Evolutionary conservation across 2,113 vertebrate genomes (phyloP).

Genomic region (Monarcha castaneiventris): DNA sequence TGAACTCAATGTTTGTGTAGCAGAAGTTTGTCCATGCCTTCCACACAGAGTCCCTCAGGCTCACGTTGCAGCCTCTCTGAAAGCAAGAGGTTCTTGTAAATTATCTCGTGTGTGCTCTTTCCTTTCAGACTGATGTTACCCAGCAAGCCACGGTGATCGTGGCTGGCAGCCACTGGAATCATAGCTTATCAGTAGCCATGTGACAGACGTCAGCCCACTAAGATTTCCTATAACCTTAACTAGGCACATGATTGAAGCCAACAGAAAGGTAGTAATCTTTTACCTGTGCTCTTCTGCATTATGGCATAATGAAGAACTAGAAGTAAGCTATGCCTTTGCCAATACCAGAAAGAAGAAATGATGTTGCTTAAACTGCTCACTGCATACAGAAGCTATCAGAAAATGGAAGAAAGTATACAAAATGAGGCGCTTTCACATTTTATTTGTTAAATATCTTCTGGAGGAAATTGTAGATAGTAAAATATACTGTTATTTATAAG

Average conservation of each 20-base stretch:
- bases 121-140: not conserved
- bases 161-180: not conserved
- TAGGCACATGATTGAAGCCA: not conserved
- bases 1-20: not conserved
- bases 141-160: not conserved
- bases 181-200: not conserved
- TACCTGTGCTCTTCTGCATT: not conserved
- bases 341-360: not conserved
- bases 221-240: not conserved
- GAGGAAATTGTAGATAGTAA: not conserved
- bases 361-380: not conserved
- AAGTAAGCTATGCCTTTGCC: not conserved
- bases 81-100: not conserved
- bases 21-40: not conserved
- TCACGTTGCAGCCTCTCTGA: not conserved
- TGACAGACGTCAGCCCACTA: not conserved
- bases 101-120: not conserved
- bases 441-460: not conserved
- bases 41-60: not conserved
- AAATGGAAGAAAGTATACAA: fast-evolving
- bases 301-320: not conserved
- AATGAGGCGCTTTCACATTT: not conserved
- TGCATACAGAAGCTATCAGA: not conserved
- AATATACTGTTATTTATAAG: not conserved
- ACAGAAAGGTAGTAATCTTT: not conserved